phyloP scores from a whole-genome alignment of 53 echinoderm and acorn worm species.

The Crossaster papposus region DNA sequence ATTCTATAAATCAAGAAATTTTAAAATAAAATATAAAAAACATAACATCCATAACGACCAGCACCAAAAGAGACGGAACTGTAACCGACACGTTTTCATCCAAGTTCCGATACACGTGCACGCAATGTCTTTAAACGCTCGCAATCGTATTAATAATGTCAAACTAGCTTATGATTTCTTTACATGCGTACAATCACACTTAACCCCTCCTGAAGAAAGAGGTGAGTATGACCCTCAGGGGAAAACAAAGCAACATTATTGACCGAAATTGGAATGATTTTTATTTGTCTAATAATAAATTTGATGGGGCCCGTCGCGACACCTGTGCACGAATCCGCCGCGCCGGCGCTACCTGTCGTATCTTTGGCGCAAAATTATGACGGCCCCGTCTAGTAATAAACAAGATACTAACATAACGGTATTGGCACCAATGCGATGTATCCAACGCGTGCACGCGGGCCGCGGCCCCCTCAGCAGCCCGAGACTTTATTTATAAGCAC shows the following conservation, averaged over 20 bases:
- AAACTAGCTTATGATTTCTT: neutral
- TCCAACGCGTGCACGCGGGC: neutral
- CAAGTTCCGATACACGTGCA: too few relatives aligned
- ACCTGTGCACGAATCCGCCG: slow-evolving; percentile 42
- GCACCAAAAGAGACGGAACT: too few relatives aligned
- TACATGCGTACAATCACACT: neutral
- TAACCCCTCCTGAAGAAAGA: neutral
- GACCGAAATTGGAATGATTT: slow-evolving; percentile 2
- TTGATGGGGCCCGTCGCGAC: slow-evolving; percentile 7
- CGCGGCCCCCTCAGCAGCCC: neutral
- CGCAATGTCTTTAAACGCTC: too few relatives aligned
- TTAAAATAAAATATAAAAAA: too few relatives aligned
- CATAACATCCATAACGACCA: too few relatives aligned
- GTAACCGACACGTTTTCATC: too few relatives aligned
- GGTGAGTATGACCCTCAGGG: neutral
- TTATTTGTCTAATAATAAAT: neutral
- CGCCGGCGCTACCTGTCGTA: slow-evolving; percentile 41
- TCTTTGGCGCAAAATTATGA: neutral
- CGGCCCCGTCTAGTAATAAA: slow-evolving; percentile 35
- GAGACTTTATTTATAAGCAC: slow-evolving; percentile 2
- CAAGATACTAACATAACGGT: neutral
- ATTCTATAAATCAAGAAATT: too few relatives aligned
- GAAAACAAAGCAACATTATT: neutral
- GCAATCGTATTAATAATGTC: too few relatives aligned
- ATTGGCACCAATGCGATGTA: slow-evolving; percentile 11